phyloP scores from a whole-genome alignment of 2,888 invertebrate genomes.

The Ecdyonurus torrentis region DNA sequence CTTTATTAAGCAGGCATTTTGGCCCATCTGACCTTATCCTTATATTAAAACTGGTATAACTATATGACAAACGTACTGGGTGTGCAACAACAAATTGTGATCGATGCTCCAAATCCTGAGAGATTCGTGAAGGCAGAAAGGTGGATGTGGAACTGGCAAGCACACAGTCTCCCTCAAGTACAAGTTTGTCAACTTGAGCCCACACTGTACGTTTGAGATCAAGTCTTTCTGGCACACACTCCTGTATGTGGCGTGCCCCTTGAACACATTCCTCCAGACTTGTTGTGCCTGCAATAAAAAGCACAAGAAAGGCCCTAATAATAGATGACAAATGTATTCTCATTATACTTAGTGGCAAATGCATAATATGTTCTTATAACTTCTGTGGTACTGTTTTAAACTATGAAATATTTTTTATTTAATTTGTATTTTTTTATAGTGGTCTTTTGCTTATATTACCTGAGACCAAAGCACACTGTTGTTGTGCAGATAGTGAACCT shows the following conservation, averaged over 20 bases:
- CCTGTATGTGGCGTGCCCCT: slow-evolving; percentile 69
- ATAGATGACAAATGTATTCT: no score
- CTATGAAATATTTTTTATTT: no score
- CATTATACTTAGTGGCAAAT: no score
- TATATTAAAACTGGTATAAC: not conserved
- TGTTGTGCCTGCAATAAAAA: slow-evolving; percentile 38
- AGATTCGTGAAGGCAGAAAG: slow-evolving; percentile 74
- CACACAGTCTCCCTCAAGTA: slow-evolving; percentile 59
- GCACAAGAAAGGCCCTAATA: no score
- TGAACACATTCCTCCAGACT: slow-evolving; percentile 52
- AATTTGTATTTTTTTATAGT: no score
- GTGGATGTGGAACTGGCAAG: slow-evolving; percentile 89
- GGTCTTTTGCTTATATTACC: no score
- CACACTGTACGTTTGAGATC: slow-evolving; percentile 71
- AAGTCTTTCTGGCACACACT: slow-evolving; percentile 83
- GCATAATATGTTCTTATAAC: no score
- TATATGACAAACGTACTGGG: slow-evolving; percentile 39
- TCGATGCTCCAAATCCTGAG: slow-evolving; percentile 58
- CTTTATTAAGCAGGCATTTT: no score
- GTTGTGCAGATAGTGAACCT: slow-evolving; percentile 50
- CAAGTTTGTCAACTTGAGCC: slow-evolving; percentile 48
- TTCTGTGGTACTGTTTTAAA: no score
- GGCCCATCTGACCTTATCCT: no score
- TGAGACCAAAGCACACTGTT: slow-evolving; percentile 62
- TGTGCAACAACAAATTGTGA: slow-evolving; percentile 67